A percentile compares a stretch with the other conserved stretches of the same genome.
Evolutionary conservation across 1,140 invertebrate genomes (phyloP).

Genomic region (Caenorhabditis brenneri): DNA sequence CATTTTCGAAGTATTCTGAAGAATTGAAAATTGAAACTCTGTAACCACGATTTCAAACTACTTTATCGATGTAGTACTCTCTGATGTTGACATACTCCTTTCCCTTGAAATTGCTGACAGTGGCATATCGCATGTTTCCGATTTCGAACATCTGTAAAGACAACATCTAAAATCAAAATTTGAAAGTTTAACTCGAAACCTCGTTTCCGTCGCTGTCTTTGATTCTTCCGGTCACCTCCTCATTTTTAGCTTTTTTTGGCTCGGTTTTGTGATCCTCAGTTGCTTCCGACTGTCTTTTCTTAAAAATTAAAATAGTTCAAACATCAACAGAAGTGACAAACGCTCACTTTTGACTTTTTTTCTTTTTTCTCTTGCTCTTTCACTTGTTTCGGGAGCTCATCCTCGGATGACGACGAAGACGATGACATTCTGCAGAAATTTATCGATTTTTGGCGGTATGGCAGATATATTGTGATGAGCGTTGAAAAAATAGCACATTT

Average conservation of each 20-base stretch:
- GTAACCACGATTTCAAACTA: not conserved
- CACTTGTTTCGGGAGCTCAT: constrained; percentile 37
- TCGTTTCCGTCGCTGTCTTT: constrained; percentile 45
- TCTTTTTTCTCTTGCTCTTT: constrained; percentile 20
- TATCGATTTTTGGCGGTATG: constrained; percentile 34
- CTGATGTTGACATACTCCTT: constrained; percentile 83
- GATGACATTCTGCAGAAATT: not conserved
- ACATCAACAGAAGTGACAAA: not conserved
- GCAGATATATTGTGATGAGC: no score
- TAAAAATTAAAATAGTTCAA: not conserved
- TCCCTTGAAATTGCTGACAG: constrained; percentile 82
- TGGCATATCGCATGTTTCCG: constrained; percentile 78
- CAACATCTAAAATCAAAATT: not conserved
- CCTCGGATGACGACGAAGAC: constrained; percentile 27
- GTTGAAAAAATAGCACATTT: no score
- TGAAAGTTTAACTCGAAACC: not conserved
- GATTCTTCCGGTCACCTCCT: not conserved
- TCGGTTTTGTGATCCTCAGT: not conserved
- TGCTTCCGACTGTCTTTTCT: constrained; percentile 5
- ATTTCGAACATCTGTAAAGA: constrained; percentile 74
- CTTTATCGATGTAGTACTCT: constrained; percentile 80
- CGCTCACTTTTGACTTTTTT: constrained; percentile 8
- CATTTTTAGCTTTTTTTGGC: not conserved
- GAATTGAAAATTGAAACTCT: not conserved
- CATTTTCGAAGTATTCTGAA: constrained; percentile 75